These are phyloP conservation scores for Condylostylus longicornis DNA, from an alignment of 1,140 invertebrate genomes.

Conservation along the genomic window DNA sequence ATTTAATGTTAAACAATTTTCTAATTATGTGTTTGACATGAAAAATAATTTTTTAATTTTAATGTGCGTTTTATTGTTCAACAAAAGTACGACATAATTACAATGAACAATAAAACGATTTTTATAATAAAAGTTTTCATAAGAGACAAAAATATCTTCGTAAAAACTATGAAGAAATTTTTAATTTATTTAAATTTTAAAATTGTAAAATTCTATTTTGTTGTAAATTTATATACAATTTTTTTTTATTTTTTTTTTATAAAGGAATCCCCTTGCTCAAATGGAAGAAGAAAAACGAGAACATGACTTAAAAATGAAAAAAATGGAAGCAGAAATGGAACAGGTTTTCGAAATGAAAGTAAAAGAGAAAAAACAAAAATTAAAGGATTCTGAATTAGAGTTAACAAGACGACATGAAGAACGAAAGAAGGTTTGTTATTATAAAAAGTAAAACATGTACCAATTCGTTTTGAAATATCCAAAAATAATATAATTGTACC, in stretches of 20 bases:
- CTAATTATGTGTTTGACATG: too few species aligned
- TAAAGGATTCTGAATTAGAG: conserved; percentile 84
- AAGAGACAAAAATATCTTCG: too few species aligned
- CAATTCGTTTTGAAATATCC: too few species aligned
- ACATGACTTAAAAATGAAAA: conserved; percentile 90
- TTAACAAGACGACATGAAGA: conserved; percentile 46
- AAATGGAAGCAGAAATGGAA: conserved; percentile 92
- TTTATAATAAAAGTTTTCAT: too few species aligned
- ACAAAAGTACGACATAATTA: too few species aligned
- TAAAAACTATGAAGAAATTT: not conserved
- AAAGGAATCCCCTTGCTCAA: conserved; percentile 82
- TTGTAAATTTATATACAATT: conserved; percentile 2
- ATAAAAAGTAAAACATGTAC: too few species aligned
- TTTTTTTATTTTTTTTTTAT: not conserved
- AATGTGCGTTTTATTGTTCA: too few species aligned
- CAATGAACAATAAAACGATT: too few species aligned
- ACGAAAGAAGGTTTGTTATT: conserved; percentile 19
- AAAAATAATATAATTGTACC: too few species aligned
- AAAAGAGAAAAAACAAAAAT: conserved; percentile 80
- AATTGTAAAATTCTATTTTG: not conserved
- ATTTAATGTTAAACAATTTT: too few species aligned
- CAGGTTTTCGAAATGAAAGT: conserved; percentile 76
- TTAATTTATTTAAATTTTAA: conserved; percentile 5
- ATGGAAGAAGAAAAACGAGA: conserved; percentile 96
- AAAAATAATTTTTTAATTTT: too few species aligned